Conservation (phyloP, 1,140 invertebrate species). For the Drosophila elegans region DNA sequence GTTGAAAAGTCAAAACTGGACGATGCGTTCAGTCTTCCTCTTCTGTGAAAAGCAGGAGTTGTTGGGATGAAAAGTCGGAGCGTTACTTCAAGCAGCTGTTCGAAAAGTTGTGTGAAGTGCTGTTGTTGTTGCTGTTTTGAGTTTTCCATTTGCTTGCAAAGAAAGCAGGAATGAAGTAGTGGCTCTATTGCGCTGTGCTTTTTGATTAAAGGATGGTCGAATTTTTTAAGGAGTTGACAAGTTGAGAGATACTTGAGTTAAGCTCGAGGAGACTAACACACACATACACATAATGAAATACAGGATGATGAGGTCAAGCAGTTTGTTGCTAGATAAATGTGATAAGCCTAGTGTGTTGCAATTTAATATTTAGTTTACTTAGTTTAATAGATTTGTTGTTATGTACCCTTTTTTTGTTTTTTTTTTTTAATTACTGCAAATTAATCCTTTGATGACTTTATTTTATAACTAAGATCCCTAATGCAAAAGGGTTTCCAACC, state of each 20-base stretch:
- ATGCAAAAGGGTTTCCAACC: not conserved
- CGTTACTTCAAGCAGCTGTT: conserved; percentile 53
- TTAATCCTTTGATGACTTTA: too few relatives aligned
- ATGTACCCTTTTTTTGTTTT: not conserved
- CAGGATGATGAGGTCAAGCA: conserved; percentile 27
- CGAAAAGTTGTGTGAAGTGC: conserved; percentile 46
- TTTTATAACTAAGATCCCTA: too few relatives aligned
- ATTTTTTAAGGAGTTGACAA: conserved; percentile 47
- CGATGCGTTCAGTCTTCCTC: conserved; percentile 33
- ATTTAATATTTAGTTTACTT: too few relatives aligned
- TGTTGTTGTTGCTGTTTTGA: conserved; percentile 10
- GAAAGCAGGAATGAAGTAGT: conserved; percentile 21
- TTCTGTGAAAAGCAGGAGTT: not conserved
- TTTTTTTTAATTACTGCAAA: too few relatives aligned
- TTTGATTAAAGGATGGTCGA: conserved; percentile 42
- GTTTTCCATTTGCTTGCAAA: conserved; percentile 38
- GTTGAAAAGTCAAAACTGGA: conserved; percentile 65
- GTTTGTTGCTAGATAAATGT: conserved; percentile 22
- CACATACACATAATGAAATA: conserved; percentile 2
- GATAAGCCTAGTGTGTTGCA: conserved; percentile 8
- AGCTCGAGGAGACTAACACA: conserved; percentile 20
- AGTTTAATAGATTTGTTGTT: not conserved
- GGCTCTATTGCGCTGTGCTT: conserved; percentile 16
- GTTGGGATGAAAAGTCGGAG: conserved; percentile 9
- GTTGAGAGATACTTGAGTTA: conserved; percentile 40